Base-by-base conservation (phyloP, 2,888 invertebrate genomes). In the Cybosia mesomella region DNA sequence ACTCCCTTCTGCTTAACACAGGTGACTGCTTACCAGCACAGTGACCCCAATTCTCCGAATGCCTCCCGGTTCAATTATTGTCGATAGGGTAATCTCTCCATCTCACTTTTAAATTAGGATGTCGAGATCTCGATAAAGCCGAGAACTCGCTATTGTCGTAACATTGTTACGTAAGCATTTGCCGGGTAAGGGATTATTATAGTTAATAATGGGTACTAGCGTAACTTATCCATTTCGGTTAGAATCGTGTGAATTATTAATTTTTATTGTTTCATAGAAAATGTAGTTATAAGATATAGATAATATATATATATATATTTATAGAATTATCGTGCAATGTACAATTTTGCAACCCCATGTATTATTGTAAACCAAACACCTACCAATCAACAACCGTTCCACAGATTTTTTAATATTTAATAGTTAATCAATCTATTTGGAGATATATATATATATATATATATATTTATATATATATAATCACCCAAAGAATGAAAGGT, bases 41-140 rank as follows among this genome's bases (percentile, higher is more conserved):
- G 88, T 92, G 91, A 92, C 92, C 91, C 85, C 85, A 84, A 84
- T 91, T 85, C 74, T 66, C 71, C 85, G 89, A 84, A 82, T 86
- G 78, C 85, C 82, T 81, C 86, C 82, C 82, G 77, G 78, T 80
- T 77, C 82, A 76, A 84, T 84, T n/a, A n/a, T n/a, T 82, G 83
- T 79, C 84, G 80, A 84, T 89, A n/a, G 49, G n/a, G 49, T n/a
- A 91, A 91, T 92, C 90, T 89, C 83, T 79, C 79, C 87, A 90
- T 91, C 89, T 90, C 83, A 72, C 75, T 85, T 79, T 84, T 86
- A 90, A 90, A 89, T 92, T 91, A 88, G 88, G 90, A 90, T 85
- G 84, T 84, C 85, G 84, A 85, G 85, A 89, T 90, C 87, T 77
- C 72, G 86, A 90, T 90, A 88, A 85, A 79, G 74, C 72, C 74